These are phyloP conservation scores for Origma solitaria DNA, from an alignment of 2,113 vertebrate genomes.

Conservation along the genomic window DNA sequence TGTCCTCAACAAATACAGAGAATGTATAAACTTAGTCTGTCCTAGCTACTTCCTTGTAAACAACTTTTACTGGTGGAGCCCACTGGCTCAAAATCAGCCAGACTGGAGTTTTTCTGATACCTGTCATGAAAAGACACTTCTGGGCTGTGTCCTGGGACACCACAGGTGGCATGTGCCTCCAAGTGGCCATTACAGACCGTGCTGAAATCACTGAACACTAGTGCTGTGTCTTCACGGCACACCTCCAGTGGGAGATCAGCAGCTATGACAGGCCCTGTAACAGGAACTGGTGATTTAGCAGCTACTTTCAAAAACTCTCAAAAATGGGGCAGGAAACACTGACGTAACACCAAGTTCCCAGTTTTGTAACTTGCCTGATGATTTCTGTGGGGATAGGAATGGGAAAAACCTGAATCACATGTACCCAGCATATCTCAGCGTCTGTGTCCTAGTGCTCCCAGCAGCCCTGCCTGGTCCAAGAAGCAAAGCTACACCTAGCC, in stretches of 20 bases:
- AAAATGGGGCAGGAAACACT: background rate
- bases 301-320: background rate
- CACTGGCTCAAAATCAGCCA: background rate
- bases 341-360: background rate
- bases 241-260: background rate
- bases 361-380: background rate
- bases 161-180: background rate
- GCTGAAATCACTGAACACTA: background rate
- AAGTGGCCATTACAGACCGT: background rate
- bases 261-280: background rate
- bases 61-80: background rate
- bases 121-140: background rate
- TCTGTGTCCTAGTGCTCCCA: background rate
- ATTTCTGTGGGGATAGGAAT: background rate
- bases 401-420: background rate
- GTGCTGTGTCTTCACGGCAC: background rate
- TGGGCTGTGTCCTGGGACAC: background rate
- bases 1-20: background rate
- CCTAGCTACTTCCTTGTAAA: background rate
- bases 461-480: background rate
- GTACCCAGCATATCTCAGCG: background rate
- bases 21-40: background rate
- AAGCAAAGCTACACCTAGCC: background rate
- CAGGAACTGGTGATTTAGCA: background rate
- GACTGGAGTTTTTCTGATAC: background rate